Conservation (phyloP, 2,888 invertebrate genomes). For the Agrotis ipsilon region DNA sequence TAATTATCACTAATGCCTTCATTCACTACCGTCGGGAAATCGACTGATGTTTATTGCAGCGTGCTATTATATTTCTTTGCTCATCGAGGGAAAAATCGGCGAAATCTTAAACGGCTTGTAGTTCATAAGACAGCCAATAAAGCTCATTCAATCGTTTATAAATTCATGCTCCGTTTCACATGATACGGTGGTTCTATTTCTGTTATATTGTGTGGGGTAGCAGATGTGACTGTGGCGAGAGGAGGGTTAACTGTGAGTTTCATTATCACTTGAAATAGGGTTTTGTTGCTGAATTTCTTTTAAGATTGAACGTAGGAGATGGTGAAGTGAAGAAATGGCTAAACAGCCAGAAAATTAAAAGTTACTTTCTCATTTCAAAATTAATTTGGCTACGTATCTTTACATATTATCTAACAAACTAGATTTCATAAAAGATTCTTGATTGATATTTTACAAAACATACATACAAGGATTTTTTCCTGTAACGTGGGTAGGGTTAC, state of each 20-base stretch:
- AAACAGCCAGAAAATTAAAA: too few relatives aligned
- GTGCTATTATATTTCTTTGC: slow-evolving; percentile 22
- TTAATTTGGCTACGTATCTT: too few relatives aligned
- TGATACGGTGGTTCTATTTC: slow-evolving; percentile 18
- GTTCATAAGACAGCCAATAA: slow-evolving; percentile 45
- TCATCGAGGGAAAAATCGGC: slow-evolving; percentile 13
- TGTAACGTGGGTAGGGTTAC: too few relatives aligned
- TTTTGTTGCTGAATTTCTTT: slow-evolving; percentile 3
- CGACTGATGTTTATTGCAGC: slow-evolving; percentile 51
- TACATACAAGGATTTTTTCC: too few relatives aligned
- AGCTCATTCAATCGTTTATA: slow-evolving; percentile 48
- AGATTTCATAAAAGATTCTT: too few relatives aligned
- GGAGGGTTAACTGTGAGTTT: neutral
- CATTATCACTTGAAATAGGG: neutral
- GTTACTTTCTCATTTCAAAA: too few relatives aligned
- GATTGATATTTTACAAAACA: too few relatives aligned
- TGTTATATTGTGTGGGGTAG: slow-evolving; percentile 6
- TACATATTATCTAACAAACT: too few relatives aligned
- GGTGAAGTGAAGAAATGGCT: neutral
- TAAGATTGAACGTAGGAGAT: neutral
- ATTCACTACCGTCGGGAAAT: slow-evolving; percentile 52
- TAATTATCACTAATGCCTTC: slow-evolving; percentile 42
- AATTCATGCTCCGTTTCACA: slow-evolving; percentile 30
- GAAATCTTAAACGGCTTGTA: slow-evolving; percentile 37
- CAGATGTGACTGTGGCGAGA: neutral